phyloP scores from a whole-genome alignment of 2,113 vertebrate genomes.

The Theristicus caerulescens region DNA sequence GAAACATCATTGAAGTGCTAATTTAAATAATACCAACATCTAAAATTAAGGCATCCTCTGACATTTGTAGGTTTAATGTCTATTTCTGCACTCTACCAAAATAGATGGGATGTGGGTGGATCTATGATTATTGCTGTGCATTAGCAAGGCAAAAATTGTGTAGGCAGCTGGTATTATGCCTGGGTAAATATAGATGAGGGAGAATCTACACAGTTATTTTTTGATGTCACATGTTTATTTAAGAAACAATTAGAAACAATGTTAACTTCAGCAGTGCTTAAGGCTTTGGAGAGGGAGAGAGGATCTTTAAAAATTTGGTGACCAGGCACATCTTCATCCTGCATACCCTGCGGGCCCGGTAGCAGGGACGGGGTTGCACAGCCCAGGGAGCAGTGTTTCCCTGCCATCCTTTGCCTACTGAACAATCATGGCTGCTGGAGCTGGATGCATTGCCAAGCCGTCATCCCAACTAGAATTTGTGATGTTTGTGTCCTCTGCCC shows the following conservation, averaged over 20 bases:
- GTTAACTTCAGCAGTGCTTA: neutral
- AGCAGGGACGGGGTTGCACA: neutral
- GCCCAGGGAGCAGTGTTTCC: neutral
- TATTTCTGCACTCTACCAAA: slow-evolving; percentile 64
- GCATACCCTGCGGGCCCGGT: accelerated
- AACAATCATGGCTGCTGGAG: neutral
- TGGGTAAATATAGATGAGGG: slow-evolving; percentile 61
- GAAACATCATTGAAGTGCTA: slow-evolving; percentile 57
- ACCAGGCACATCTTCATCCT: neutral
- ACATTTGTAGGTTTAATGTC: slow-evolving; percentile 73
- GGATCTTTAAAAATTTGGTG: neutral
- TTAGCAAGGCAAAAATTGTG: slow-evolving; percentile 64
- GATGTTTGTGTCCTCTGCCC: neutral
- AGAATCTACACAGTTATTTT: slow-evolving; percentile 39
- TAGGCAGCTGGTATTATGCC: slow-evolving; percentile 56
- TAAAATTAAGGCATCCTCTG: slow-evolving; percentile 60
- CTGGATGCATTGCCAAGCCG: neutral
- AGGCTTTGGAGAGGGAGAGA: neutral
- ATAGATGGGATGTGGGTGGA: slow-evolving; percentile 63
- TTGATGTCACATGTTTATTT: slow-evolving; percentile 25
- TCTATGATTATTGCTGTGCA: slow-evolving; percentile 55
- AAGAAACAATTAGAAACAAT: neutral
- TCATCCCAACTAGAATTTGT: neutral
- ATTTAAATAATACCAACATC: slow-evolving; percentile 74
- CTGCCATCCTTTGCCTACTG: neutral